Evolutionary conservation across 2,113 vertebrate species (phyloP).

Genomic region (Oceanodroma tethys): DNA sequence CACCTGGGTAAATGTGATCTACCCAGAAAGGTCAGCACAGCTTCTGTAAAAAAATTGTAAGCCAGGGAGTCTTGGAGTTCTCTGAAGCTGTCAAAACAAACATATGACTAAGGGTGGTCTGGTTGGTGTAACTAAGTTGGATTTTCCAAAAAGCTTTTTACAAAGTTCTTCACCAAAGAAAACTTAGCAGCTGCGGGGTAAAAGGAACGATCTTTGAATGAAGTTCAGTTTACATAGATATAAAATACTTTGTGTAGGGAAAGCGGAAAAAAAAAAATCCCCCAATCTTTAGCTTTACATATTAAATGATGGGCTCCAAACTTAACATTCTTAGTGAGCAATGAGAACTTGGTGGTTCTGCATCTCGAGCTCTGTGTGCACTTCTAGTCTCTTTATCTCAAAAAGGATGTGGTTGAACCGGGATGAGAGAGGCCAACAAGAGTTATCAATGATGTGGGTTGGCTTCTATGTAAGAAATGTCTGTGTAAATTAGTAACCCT

Average conservation of each 20-base stretch:
- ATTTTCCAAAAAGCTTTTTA: background rate
- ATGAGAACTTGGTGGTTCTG: background rate
- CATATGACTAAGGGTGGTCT: background rate
- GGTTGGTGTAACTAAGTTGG: background rate
- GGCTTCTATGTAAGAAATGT: background rate
- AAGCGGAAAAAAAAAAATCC: fast-evolving
- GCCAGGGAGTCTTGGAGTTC: background rate
- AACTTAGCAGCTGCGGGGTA: background rate
- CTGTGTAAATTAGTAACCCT: background rate
- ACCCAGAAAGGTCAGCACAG: background rate
- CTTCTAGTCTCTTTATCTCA: background rate
- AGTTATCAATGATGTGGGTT: background rate
- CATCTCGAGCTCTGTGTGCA: background rate
- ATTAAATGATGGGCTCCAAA: background rate
- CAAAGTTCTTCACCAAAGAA: background rate
- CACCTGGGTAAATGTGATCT: background rate
- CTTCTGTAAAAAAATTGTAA: background rate
- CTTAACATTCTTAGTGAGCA: background rate
- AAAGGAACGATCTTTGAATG: background rate
- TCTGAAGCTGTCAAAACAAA: background rate
- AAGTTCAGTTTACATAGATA: background rate
- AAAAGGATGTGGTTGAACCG: background rate
- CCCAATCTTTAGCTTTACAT: background rate
- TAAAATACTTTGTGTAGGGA: background rate
- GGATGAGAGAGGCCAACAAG: background rate